These are phyloP conservation scores for Laothoe populi DNA, from an alignment of 2,888 invertebrate species.

Conservation along the genomic window DNA sequence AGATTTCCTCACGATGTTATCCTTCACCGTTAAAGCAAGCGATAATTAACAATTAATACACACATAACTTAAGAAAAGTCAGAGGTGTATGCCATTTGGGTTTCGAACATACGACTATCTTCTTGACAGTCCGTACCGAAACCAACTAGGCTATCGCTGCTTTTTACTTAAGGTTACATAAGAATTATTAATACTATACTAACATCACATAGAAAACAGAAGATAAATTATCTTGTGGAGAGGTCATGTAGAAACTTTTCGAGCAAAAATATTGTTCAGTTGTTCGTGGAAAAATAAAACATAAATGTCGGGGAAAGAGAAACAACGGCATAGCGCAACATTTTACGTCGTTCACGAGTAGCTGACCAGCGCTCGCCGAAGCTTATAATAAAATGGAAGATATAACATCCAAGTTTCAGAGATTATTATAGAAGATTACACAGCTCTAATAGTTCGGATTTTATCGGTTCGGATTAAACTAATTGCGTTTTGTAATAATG, in stretches of 20 bases:
- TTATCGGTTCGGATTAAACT: constrained; percentile 66
- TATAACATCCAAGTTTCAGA: constrained; percentile 47
- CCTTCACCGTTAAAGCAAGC: too few relatives aligned
- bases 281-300: constrained; percentile 27
- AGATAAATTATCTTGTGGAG: constrained; percentile 6
- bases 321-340: constrained; percentile 37
- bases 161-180: neutral
- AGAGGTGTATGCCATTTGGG: too few relatives aligned
- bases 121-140: too few relatives aligned
- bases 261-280: neutral
- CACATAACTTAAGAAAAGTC: too few relatives aligned
- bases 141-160: too few relatives aligned
- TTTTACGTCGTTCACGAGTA: constrained; percentile 36
- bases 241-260: neutral
- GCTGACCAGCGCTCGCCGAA: constrained; percentile 32
- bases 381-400: constrained; percentile 54
- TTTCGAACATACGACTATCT: too few relatives aligned
- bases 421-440: constrained; percentile 59
- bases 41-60: too few relatives aligned
- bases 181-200: neutral
- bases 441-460: constrained; percentile 61
- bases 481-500: constrained; percentile 66
- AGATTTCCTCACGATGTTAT: too few relatives aligned
- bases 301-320: constrained; percentile 29
- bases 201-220: neutral